phyloP scores from a whole-genome alignment of 2,113 vertebrate species.

The Hemibagrus wyckioides region DNA sequence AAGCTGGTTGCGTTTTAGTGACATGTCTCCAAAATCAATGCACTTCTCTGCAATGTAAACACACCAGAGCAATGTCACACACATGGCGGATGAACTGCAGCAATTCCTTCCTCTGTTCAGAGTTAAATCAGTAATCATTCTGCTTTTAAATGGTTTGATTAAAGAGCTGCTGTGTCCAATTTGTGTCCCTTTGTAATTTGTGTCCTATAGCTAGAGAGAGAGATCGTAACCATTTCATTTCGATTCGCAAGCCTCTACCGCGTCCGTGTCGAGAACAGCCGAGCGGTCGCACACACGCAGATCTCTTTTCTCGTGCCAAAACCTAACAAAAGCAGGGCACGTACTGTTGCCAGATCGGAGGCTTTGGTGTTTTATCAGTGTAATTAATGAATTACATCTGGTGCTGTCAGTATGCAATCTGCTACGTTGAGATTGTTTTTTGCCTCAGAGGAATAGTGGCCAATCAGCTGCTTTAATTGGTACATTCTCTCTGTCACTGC shows the following conservation, averaged over 20 bases:
- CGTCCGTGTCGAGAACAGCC: neutral
- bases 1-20: neutral
- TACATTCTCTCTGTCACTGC: conserved; percentile 71
- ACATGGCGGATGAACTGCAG: neutral
- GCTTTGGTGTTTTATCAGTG: conserved; percentile 67
- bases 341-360: conserved; percentile 52
- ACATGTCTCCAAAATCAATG: neutral
- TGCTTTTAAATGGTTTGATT: conserved; percentile 9
- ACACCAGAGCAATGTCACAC: neutral
- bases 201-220: neutral
- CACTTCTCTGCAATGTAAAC: neutral
- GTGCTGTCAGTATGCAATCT: conserved; percentile 77
- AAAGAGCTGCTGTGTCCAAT: neutral
- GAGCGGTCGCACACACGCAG: conserved; percentile 16
- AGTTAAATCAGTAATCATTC: neutral
- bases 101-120: neutral
- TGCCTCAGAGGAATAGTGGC: conserved; percentile 69
- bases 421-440: conserved; percentile 73
- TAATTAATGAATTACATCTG: conserved; percentile 80
- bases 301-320: conserved; percentile 49
- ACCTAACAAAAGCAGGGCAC: conserved; percentile 62
- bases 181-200: conserved; percentile 8
- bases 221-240: neutral
- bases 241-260: neutral
- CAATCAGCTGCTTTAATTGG: conserved; percentile 76